Conservation (phyloP, 1,140 invertebrate genomes). For the Heliconius hermathena region DNA sequence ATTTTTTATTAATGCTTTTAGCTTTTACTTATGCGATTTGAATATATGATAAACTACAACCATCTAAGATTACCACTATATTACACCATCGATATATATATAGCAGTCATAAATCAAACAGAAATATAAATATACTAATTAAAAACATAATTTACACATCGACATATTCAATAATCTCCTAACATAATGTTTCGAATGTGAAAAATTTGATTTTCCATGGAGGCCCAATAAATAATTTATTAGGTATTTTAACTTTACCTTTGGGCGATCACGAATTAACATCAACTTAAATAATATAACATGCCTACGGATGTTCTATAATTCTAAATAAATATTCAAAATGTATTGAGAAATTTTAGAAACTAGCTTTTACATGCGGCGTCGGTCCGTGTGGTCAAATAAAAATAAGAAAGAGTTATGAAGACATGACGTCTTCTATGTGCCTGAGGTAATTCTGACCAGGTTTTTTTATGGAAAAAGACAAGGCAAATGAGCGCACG, state of each 20-base stretch:
- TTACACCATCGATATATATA: background rate
- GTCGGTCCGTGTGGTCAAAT: background rate
- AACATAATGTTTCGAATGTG: slow-evolving; percentile 4
- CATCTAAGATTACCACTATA: background rate
- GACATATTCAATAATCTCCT: slow-evolving; percentile 5
- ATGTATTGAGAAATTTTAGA: background rate
- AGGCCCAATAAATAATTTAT: slow-evolving; percentile 13
- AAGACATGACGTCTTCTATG: too few relatives aligned
- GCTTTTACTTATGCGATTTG: too few relatives aligned
- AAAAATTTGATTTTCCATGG: slow-evolving; percentile 1
- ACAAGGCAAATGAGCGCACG: too few relatives aligned
- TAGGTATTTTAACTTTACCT: slow-evolving; percentile 6
- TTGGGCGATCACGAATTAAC: slow-evolving; percentile 19
- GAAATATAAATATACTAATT: background rate
- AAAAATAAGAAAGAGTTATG: background rate
- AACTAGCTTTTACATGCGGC: background rate
- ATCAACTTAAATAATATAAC: slow-evolving; percentile 12
- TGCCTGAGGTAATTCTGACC: too few relatives aligned
- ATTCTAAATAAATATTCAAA: slow-evolving; percentile 13
- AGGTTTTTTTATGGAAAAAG: too few relatives aligned
- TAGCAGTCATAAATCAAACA: background rate
- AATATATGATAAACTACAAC: background rate
- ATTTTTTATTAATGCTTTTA: too few relatives aligned
- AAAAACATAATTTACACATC: slow-evolving; percentile 7
- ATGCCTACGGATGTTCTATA: slow-evolving; percentile 21